These are phyloP conservation scores for Speoplatyrhinus poulsoni DNA, from an alignment of 2,113 vertebrate genomes.

Conservation along the genomic window DNA sequence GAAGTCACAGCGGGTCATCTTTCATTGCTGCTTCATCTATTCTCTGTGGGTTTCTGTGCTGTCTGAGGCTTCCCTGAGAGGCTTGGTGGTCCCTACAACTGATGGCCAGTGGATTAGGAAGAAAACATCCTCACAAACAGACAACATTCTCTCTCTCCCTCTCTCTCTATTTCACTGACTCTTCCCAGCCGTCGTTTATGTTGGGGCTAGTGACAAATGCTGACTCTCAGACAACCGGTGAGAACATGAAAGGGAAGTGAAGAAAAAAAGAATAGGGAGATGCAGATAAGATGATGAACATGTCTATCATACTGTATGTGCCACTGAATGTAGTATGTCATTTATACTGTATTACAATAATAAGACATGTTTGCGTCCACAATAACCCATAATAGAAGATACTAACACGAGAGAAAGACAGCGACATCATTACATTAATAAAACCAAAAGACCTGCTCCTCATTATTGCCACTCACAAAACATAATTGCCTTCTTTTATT, in stretches of 20 bases:
- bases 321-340: constrained; percentile 33
- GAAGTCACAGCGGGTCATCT: constrained; percentile 54
- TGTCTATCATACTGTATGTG: constrained; percentile 50
- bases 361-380: constrained; percentile 53
- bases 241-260: not conserved
- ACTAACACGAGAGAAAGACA: constrained; percentile 20
- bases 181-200: constrained; percentile 15
- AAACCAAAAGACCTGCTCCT: constrained; percentile 45
- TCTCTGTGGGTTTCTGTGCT: constrained; percentile 55
- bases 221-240: not conserved
- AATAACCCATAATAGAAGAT: constrained; percentile 60
- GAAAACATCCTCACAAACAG: constrained; percentile 45
- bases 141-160: not conserved
- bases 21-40: constrained; percentile 63
- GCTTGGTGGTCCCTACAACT: constrained; percentile 49
- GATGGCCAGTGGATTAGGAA: constrained; percentile 51
- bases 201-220: constrained; percentile 8
- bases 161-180: constrained; percentile 6
- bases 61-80: constrained; percentile 43
- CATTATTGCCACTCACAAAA: not conserved
- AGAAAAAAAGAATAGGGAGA: not conserved
- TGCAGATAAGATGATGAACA: not conserved
- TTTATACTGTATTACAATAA: constrained; percentile 73
- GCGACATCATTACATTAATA: constrained; percentile 48
- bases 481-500: constrained; percentile 64